Conservation (phyloP, 30 jellyfish, hydroid and myxozoan genomes). For the Clytia hemisphaerica region DNA sequence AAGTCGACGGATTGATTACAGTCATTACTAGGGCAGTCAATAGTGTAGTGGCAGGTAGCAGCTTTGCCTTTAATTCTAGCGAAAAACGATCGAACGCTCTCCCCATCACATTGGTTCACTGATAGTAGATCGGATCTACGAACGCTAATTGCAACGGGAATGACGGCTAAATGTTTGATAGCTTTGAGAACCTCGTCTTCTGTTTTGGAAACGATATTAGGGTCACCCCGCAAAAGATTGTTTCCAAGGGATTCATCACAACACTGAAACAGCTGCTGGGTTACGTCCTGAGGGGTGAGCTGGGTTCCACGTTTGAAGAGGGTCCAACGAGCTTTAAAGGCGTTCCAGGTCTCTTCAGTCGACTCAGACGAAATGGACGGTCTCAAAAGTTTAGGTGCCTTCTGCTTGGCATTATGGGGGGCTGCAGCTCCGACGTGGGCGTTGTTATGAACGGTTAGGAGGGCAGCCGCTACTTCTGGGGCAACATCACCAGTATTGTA, state of each 20-base stretch:
- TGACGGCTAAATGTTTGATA: neutral
- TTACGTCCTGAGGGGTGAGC: conserved; percentile 1
- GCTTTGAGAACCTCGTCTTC: neutral
- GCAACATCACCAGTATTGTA: conserved; percentile 2
- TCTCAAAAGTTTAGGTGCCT: too few relatives aligned
- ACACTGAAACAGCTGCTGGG: conserved; percentile 1
- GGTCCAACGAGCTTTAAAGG: neutral
- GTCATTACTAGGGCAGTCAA: neutral
- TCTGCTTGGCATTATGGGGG: neutral
- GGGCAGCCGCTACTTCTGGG: conserved; percentile 19
- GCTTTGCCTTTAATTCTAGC: too few relatives aligned
- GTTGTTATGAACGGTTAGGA: neutral
- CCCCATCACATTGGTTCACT: too few relatives aligned
- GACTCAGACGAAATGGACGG: neutral
- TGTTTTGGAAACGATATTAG: neutral
- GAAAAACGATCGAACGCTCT: too few relatives aligned
- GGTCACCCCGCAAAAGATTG: neutral
- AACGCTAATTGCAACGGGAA: conserved; percentile 2
- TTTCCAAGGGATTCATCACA: conserved; percentile 6
- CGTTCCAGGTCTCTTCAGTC: conserved; percentile 1
- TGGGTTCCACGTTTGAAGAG: neutral
- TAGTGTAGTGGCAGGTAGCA: neutral
- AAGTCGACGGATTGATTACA: neutral
- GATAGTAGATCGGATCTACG: too few relatives aligned
- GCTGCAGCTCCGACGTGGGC: conserved; percentile 13